A percentile compares a stretch with the other conserved stretches of the same genome.
Evolutionary conservation across 2,888 invertebrate genomes (phyloP).

Genomic region (Polydrusus cervinus): DNA sequence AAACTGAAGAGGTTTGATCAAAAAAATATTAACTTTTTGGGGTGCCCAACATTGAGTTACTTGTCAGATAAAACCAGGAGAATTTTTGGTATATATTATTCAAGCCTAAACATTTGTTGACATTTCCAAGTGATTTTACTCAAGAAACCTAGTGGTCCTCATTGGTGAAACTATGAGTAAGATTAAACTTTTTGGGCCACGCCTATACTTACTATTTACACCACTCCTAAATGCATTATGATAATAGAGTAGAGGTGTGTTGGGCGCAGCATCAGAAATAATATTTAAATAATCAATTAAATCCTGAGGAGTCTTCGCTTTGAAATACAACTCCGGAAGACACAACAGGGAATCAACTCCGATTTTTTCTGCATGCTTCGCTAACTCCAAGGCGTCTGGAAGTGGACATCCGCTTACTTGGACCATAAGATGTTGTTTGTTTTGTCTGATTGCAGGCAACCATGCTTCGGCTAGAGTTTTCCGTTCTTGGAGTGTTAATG

Average conservation of each 20-base stretch:
- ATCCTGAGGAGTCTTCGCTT: conserved; percentile 76
- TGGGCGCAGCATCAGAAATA: conserved; percentile 70
- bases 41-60: too few relatives aligned
- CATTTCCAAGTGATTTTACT: too few relatives aligned
- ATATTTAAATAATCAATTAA: conserved; percentile 79
- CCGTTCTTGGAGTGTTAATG: conserved; percentile 79
- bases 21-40: too few relatives aligned
- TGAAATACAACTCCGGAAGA: conserved; percentile 85
- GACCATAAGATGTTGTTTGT: conserved; percentile 78
- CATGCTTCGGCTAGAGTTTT: conserved; percentile 79
- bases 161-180: too few relatives aligned
- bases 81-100: too few relatives aligned
- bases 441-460: conserved; percentile 74
- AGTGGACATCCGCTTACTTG: conserved; percentile 83
- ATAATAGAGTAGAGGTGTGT: conserved; percentile 86
- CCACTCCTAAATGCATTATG: conserved; percentile 84
- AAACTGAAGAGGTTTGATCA: too few relatives aligned
- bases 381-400: conserved; percentile 81
- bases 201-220: conserved; percentile 72
- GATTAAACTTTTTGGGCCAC: too few relatives aligned
- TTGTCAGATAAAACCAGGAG: too few relatives aligned
- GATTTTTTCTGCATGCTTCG: conserved; percentile 78
- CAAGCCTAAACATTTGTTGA: too few relatives aligned
- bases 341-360: conserved; percentile 82
- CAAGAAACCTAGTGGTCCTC: too few relatives aligned